phyloP scores from a whole-genome alignment of 2,888 invertebrate species.

The Phengaris alcon region DNA sequence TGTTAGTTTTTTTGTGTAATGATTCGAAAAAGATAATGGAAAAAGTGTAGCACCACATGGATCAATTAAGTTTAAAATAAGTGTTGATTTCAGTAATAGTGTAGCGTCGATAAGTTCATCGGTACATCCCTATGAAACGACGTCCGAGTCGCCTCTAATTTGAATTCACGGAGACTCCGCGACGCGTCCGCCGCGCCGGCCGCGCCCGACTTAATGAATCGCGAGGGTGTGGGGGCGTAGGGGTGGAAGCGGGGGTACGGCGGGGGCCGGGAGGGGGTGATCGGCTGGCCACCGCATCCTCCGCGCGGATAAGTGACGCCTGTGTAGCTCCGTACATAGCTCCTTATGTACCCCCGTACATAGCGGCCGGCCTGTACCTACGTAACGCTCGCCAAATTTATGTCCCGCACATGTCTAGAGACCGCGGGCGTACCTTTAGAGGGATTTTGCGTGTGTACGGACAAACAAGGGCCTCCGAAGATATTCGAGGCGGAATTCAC shows the following conservation, averaged over 20 bases:
- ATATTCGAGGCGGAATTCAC: slow-evolving; percentile 72
- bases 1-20: too few species aligned
- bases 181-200: slow-evolving; percentile 77
- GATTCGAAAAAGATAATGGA: too few species aligned
- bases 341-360: slow-evolving; percentile 71
- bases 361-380: slow-evolving; percentile 74
- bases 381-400: slow-evolving; percentile 78
- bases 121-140: slow-evolving; percentile 59
- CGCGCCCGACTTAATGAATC: slow-evolving; percentile 79
- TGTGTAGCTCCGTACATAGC: slow-evolving; percentile 73
- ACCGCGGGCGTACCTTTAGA: slow-evolving; percentile 77
- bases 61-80: too few species aligned
- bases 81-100: slow-evolving; percentile 39
- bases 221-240: slow-evolving; percentile 53
- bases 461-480: slow-evolving; percentile 65
- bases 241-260: slow-evolving; percentile 42
- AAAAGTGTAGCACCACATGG: too few species aligned
- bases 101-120: slow-evolving; percentile 32
- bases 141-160: slow-evolving; percentile 78
- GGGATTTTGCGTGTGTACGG: slow-evolving; percentile 79
- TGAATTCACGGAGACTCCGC: slow-evolving; percentile 80
- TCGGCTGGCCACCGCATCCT: slow-evolving; percentile 78
- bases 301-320: slow-evolving; percentile 79
- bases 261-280: slow-evolving; percentile 51
- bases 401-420: slow-evolving; percentile 79